phyloP scores from a whole-genome alignment of 2,113 vertebrate genomes.

The Noctilio leporinus region DNA sequence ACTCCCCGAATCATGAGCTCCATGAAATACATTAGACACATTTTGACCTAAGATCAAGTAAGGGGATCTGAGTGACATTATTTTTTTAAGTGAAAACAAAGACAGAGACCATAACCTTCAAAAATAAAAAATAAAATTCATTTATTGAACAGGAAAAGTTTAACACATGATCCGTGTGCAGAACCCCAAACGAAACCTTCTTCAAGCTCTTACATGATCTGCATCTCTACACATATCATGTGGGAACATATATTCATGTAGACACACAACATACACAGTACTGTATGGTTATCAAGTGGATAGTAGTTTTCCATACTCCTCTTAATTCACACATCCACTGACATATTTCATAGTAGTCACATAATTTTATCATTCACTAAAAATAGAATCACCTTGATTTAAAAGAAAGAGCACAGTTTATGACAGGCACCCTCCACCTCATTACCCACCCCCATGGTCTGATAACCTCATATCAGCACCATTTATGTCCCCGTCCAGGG shows the following conservation, averaged over 20 bases:
- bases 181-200: not conserved
- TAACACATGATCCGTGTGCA: not conserved
- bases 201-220: not conserved
- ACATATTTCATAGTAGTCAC: not conserved
- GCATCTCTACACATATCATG: not conserved
- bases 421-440: not conserved
- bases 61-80: not conserved
- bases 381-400: not conserved
- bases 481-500: not conserved
- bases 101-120: constrained; percentile 19
- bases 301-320: not conserved
- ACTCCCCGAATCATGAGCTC: not conserved
- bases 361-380: not conserved
- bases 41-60: not conserved
- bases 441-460: not conserved
- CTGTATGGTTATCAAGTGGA: not conserved
- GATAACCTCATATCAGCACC: not conserved
- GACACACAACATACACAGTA: not conserved
- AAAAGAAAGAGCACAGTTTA: not conserved
- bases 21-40: not conserved
- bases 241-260: not conserved
- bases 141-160: constrained; percentile 64
- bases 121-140: constrained; percentile 66
- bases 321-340: not conserved
- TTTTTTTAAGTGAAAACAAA: not conserved